These are phyloP conservation scores for Microvelia longipes DNA, from an alignment of 1,140 invertebrate species.

Conservation along the genomic window DNA sequence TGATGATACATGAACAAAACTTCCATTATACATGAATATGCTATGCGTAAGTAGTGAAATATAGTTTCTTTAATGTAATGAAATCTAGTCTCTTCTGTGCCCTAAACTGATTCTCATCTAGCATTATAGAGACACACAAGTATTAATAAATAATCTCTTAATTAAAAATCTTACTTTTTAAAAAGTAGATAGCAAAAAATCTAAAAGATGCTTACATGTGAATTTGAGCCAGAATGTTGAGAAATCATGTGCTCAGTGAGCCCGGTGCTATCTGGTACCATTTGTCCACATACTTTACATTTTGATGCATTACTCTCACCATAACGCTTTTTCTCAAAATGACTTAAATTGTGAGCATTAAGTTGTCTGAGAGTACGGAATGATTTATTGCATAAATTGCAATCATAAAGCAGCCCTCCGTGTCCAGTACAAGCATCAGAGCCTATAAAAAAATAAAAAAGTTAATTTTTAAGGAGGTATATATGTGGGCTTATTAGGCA, in stretches of 20 bases:
- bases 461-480: not conserved
- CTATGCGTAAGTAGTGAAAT: no score
- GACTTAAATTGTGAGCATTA: constrained; percentile 11
- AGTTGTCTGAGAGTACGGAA: constrained; percentile 12
- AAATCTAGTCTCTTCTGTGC: no score
- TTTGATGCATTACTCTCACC: not conserved
- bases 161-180: no score
- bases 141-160: no score
- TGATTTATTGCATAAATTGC: constrained; percentile 12
- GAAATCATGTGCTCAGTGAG: constrained; percentile 8
- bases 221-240: not conserved
- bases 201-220: not conserved
- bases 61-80: no score
- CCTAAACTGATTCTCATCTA: no score
- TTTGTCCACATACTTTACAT: constrained; percentile 6
- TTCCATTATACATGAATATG: no score
- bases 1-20: no score
- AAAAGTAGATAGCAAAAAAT: no score
- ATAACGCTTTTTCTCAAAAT: constrained; percentile 8
- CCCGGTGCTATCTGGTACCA: not conserved
- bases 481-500: not conserved
- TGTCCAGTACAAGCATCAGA: constrained; percentile 1
- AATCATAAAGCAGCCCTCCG: constrained; percentile 3
- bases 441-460: constrained; percentile 4
- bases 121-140: no score